Percentiles rank a stretch among this genome's conserved stretches.
Evolutionary conservation across 2,888 invertebrate species (phyloP).

Genomic region (Amphipyra berbera): DNA sequence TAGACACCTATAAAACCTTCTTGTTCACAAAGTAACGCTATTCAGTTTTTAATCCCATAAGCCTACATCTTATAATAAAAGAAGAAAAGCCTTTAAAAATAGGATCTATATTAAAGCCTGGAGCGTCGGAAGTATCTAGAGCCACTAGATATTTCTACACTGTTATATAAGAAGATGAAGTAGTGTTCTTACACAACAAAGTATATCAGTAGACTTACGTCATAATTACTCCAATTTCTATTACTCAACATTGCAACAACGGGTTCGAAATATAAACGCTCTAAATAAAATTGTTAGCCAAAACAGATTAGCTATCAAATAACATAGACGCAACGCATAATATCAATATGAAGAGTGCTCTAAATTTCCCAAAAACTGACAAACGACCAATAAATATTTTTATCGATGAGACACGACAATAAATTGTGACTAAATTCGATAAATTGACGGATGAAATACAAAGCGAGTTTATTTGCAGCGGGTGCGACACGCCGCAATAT

Average conservation of each 20-base stretch:
- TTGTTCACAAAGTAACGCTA: slow-evolving; percentile 6
- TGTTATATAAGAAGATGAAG: slow-evolving; percentile 22
- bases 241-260: too few species aligned
- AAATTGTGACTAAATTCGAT: slow-evolving; percentile 67
- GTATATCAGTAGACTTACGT: too few species aligned
- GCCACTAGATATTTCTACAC: slow-evolving; percentile 15
- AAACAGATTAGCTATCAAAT: slow-evolving; percentile 51
- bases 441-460: slow-evolving; percentile 64
- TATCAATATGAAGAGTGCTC: slow-evolving; percentile 54
- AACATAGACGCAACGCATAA: slow-evolving; percentile 37
- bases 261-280: not conserved
- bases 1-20: slow-evolving; percentile 13
- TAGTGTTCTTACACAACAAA: too few species aligned
- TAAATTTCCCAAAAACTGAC: slow-evolving; percentile 59
- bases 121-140: slow-evolving; percentile 18
- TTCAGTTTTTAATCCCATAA: slow-evolving; percentile 38
- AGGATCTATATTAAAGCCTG: slow-evolving; percentile 18
- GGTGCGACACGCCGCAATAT: slow-evolving; percentile 52
- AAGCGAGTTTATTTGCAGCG: slow-evolving; percentile 43
- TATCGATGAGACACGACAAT: slow-evolving; percentile 64
- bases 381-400: slow-evolving; percentile 65
- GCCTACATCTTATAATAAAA: slow-evolving; percentile 32
- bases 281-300: slow-evolving; percentile 33
- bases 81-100: slow-evolving; percentile 31
- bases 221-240: too few species aligned